Percentiles rank a stretch among this genome's conserved stretches.
Conservation (phyloP, 1,140 invertebrate genomes). For the Zaprionus vittiger region DNA sequence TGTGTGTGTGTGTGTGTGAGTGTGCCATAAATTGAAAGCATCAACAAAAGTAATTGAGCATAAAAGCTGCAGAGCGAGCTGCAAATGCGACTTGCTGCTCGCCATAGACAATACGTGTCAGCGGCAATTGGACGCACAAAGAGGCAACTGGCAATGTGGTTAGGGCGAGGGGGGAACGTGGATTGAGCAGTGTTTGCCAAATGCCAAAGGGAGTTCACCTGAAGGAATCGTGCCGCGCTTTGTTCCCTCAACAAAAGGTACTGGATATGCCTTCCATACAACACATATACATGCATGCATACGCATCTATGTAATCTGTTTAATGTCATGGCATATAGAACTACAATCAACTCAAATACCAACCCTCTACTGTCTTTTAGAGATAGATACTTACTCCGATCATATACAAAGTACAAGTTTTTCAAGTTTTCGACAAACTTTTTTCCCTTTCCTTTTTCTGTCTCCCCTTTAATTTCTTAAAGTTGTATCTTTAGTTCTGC, state of each 20-base stretch:
- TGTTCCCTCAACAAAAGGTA: too few species aligned
- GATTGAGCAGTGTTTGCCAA: background rate
- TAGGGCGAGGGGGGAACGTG: background rate
- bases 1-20: background rate
- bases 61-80: slow-evolving; percentile 26
- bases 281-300: too few species aligned
- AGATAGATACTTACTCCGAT: background rate
- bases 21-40: slow-evolving; percentile 38
- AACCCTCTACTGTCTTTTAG: background rate
- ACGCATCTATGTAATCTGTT: too few species aligned
- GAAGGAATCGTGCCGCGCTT: too few species aligned
- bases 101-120: slow-evolving; percentile 22
- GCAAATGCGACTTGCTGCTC: slow-evolving; percentile 27
- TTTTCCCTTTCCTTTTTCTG: background rate
- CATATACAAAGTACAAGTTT: background rate
- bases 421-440: background rate
- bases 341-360: background rate
- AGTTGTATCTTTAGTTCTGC: background rate
- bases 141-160: background rate
- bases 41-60: slow-evolving; percentile 51
- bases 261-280: too few species aligned
- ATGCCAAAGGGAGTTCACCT: background rate
- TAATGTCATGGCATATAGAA: too few species aligned
- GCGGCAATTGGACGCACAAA: background rate
- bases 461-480: background rate